Evolutionary conservation across 2,888 invertebrate species (phyloP), one percentile per base, ranked within the genome.

Genomic region (Syrphus vitripennis): DNA sequence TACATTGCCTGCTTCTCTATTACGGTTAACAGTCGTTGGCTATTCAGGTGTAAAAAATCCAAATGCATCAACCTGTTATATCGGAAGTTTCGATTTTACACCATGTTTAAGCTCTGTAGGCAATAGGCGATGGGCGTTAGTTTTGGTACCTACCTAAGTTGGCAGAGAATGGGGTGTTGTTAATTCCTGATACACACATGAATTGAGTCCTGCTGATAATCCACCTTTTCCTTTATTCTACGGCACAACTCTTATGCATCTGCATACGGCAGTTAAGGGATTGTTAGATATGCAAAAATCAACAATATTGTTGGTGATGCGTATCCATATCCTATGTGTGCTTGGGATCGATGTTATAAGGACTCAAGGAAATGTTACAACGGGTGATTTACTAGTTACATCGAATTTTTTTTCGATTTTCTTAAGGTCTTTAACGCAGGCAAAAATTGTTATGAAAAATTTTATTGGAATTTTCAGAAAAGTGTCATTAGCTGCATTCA

Each of bases 11-110:
- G 26, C 24, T 40, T 42, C 26, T 4, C 61, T 26, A 10, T 61
- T 40, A n/a, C 42, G 24, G 48, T 57, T 37, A 21, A 61, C 63
- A 57, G 67, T 78, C 19, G 72, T 61, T 76, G 57, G 67, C 76
- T 69, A 77, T 65, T 77, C 76, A 72, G 72, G 72, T 76, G 80
- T 61, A 75, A 75, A 81, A 84, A 77, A 57, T 81, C 69, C 71
- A 84, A 72, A 72, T 81, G 72, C 40, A 81, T 67, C n/a, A n/a
- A n/a, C n/a, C 76, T 57, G 67, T 61, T n/a, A 53, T 61, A 61
- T 26, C 81, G 72, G 84, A 84, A 81, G 84, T 84, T 84, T 84
- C 81, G 76, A 84, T 81, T 84, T 84, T 81, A 77, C 81, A 81
- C 81, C 67, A 55, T 72, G 80, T 72, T 79, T 75, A 61, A 83